phyloP scores from a whole-genome alignment of 2,113 vertebrate species.

The Archocentrus centrarchus region DNA sequence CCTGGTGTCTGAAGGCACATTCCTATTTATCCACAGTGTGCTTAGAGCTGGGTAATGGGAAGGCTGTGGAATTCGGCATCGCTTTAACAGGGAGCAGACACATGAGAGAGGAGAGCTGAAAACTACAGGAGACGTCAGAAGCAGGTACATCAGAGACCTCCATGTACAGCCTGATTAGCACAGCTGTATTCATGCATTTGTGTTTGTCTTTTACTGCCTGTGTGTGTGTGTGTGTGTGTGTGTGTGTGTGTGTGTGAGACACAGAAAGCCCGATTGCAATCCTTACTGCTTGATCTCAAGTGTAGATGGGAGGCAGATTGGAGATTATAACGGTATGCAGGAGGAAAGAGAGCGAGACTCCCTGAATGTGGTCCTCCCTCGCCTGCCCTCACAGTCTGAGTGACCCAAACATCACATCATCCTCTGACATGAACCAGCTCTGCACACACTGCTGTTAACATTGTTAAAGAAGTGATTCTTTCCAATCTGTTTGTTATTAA shows the following conservation, averaged over 20 bases:
- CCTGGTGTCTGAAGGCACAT: background rate
- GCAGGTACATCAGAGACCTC: background rate
- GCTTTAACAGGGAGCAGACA: too few relatives aligned
- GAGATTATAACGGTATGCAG: slow-evolving; percentile 59
- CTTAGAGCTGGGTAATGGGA: rapidly evolving
- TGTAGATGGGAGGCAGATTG: slow-evolving; percentile 49
- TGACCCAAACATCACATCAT: background rate
- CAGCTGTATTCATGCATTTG: background rate
- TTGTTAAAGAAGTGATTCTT: background rate
- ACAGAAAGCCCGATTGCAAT: slow-evolving; percentile 35
- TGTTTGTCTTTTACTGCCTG: background rate
- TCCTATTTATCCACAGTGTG: rapidly evolving
- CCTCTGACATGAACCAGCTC: slow-evolving; percentile 52
- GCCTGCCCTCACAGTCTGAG: slow-evolving; percentile 1
- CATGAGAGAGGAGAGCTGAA: background rate
- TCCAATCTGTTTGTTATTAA: background rate
- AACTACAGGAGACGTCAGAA: background rate
- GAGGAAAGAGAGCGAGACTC: slow-evolving; percentile 54
- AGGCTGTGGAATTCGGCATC: too few relatives aligned
- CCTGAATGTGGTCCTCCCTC: slow-evolving; percentile 21
- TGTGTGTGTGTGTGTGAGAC: background rate
- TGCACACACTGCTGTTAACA: background rate
- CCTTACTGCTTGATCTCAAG: slow-evolving; percentile 55
- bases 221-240: too few relatives aligned
- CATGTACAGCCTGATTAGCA: background rate